Percentiles rank a stretch among this genome's conserved stretches.
Evolutionary conservation across 2,888 invertebrate species (phyloP).

Genomic region (Lysandra coridon): DNA sequence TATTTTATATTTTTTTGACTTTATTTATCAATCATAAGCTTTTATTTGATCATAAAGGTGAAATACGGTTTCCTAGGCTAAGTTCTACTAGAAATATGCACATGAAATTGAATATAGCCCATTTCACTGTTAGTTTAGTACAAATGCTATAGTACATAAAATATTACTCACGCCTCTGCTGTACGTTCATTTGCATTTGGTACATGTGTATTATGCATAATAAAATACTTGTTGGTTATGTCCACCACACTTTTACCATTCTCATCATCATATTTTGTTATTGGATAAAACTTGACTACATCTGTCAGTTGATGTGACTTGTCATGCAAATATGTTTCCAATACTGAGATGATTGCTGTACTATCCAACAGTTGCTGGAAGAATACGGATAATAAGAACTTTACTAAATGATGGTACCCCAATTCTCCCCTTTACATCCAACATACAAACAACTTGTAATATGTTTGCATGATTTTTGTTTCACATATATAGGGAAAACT

Average conservation of each 20-base stretch:
- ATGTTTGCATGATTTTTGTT: no score
- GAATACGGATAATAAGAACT: not conserved
- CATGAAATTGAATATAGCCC: no score
- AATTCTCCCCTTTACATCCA: no score
- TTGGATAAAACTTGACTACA: constrained; percentile 89
- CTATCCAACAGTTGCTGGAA: constrained; percentile 94
- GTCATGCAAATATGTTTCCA: constrained; percentile 88
- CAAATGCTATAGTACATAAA: not conserved
- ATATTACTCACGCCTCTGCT: constrained; percentile 77
- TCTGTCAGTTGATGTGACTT: constrained; percentile 81
- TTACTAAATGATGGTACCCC: not conserved
- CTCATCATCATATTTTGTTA: constrained; percentile 84
- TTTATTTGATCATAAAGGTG: no score
- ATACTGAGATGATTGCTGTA: constrained; percentile 93
- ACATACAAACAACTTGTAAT: no score
- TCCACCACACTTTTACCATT: constrained; percentile 85
- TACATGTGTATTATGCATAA: constrained; percentile 86
- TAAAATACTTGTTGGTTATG: constrained; percentile 92
- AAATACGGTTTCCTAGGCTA: no score
- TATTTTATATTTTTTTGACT: no score
- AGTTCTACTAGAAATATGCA: no score
- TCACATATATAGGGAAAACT: no score
- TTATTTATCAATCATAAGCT: no score
- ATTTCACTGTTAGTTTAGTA: no score
- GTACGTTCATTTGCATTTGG: constrained; percentile 75